These are phyloP conservation scores for Argya squamiceps DNA, from an alignment of 2,797 vertebrate species.

Conservation along the genomic window DNA sequence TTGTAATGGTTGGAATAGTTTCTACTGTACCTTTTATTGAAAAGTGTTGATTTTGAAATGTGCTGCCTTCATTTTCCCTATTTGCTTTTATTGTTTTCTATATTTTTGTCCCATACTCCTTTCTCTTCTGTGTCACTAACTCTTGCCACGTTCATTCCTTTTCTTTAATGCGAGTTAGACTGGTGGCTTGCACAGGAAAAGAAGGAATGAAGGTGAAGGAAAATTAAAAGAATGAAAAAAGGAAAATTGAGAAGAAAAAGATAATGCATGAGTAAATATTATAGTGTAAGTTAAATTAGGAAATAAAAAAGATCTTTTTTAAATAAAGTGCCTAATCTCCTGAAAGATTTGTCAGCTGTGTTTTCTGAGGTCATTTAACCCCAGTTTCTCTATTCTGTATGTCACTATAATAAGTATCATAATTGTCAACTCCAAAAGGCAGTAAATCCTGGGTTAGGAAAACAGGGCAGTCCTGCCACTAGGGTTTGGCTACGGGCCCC, in stretches of 20 bases:
- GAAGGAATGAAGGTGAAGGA: background rate
- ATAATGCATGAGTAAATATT: background rate
- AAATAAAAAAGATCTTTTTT: background rate
- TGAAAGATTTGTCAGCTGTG: background rate
- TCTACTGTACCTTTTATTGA: background rate
- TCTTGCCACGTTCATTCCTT: background rate
- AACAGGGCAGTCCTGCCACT: background rate
- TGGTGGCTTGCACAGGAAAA: background rate
- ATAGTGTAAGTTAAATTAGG: background rate
- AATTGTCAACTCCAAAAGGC: background rate
- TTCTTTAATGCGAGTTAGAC: background rate
- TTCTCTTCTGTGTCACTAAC: background rate
- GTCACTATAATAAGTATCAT: background rate
- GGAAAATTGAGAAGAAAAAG: background rate
- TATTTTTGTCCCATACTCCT: background rate
- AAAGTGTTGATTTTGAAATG: background rate
- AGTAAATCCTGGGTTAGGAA: background rate
- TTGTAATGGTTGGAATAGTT: background rate
- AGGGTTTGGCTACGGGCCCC: fast-evolving
- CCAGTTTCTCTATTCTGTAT: background rate
- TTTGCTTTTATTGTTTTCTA: background rate
- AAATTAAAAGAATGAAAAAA: background rate
- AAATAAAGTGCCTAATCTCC: background rate
- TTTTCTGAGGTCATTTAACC: background rate
- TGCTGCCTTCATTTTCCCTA: background rate